Evolutionary conservation across 2,797 vertebrate genomes (phyloP).

Genomic region (Xerus rutilus): DNA sequence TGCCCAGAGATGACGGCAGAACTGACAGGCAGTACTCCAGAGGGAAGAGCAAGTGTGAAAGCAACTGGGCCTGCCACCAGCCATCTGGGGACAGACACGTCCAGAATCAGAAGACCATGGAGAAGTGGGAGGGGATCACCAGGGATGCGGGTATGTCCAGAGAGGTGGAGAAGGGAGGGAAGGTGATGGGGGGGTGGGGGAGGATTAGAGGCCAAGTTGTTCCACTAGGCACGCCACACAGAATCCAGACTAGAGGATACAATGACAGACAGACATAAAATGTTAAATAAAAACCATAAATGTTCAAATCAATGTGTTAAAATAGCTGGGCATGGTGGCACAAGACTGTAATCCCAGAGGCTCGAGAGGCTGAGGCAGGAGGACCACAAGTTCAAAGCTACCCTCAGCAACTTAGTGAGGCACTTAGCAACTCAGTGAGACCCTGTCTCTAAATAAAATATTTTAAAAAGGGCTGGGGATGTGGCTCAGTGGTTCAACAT

Average conservation of each 20-base stretch:
- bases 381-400: too few species aligned
- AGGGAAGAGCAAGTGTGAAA: neutral
- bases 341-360: too few species aligned
- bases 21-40: neutral
- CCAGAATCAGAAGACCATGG: neutral
- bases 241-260: neutral
- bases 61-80: neutral
- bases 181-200: accelerated
- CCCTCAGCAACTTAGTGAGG: too few species aligned
- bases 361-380: too few species aligned
- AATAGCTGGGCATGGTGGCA: neutral
- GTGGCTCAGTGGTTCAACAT: too few species aligned
- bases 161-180: neutral
- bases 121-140: neutral
- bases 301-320: neutral
- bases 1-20: accelerated
- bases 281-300: neutral
- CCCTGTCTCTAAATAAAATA: too few species aligned
- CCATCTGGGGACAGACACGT: neutral
- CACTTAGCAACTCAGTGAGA: too few species aligned
- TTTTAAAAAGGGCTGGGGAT: too few species aligned
- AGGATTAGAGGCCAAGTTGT: too few species aligned
- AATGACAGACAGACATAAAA: neutral
- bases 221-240: neutral
- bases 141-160: neutral